Evolutionary conservation across 2,113 vertebrate genomes (phyloP).

Genomic region (Gopherus evgoodei): DNA sequence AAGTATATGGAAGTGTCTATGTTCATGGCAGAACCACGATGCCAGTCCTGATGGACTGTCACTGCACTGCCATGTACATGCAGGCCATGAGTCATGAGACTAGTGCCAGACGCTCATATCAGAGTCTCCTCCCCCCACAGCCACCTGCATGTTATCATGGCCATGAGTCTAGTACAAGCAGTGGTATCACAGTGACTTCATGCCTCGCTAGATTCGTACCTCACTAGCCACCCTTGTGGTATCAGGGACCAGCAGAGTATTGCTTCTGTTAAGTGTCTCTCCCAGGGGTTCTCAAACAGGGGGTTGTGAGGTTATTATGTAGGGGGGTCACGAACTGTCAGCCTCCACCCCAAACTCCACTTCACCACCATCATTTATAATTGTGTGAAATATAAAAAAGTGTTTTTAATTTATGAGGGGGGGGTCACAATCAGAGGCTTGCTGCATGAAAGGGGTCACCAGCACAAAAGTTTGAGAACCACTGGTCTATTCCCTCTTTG

Average conservation of each 20-base stretch:
- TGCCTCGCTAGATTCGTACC: background rate
- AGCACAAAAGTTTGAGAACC: too few relatives aligned
- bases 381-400: too few relatives aligned
- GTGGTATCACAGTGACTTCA: rapidly evolving
- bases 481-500: background rate
- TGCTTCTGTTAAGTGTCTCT: background rate
- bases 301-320: too few relatives aligned
- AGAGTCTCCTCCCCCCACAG: background rate
- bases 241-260: background rate
- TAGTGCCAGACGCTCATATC: background rate
- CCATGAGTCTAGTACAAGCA: background rate
- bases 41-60: background rate
- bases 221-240: background rate
- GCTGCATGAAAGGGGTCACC: too few relatives aligned
- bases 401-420: too few relatives aligned
- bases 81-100: background rate
- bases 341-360: too few relatives aligned
- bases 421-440: too few relatives aligned
- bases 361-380: too few relatives aligned
- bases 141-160: background rate
- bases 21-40: background rate
- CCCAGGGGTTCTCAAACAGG: too few relatives aligned
- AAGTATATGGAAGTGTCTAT: background rate
- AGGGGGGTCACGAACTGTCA: too few relatives aligned
- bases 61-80: background rate